Conservation (phyloP, 2,888 invertebrate species). For the Tetrapedia diversipes region DNA sequence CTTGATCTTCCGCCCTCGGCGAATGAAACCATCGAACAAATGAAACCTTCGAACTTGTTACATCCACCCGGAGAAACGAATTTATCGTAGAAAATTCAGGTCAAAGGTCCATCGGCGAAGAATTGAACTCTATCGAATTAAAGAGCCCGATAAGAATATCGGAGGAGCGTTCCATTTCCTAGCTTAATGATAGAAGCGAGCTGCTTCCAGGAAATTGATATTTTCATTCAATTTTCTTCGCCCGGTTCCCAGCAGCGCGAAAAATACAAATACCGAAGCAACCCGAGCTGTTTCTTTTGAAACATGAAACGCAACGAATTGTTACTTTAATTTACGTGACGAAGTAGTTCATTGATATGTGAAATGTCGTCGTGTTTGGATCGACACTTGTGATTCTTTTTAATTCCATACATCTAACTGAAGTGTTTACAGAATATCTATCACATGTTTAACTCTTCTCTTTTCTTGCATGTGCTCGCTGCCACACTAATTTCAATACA, state of each 20-base stretch:
- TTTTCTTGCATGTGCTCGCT: no score
- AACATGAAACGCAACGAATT: not conserved
- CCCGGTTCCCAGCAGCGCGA: not conserved
- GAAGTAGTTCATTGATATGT: no score
- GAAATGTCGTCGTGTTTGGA: no score
- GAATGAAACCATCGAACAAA: conserved; percentile 44
- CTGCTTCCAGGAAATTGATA: conserved; percentile 40
- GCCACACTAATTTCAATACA: no score
- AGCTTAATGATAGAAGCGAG: conserved; percentile 34
- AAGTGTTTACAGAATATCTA: no score
- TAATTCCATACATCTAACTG: no score
- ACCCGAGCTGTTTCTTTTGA: not conserved
- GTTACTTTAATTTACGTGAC: not conserved
- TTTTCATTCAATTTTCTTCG: conserved; percentile 40
- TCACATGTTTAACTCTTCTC: no score
- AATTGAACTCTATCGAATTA: conserved; percentile 53
- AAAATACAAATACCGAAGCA: conserved; percentile 17
- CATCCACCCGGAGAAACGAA: conserved; percentile 26
- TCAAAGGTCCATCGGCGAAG: conserved; percentile 44
- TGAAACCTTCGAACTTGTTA: conserved; percentile 48
- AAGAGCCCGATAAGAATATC: conserved; percentile 47
- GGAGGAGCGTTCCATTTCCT: conserved; percentile 1
- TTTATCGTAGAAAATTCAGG: conserved; percentile 52
- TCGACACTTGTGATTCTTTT: no score
- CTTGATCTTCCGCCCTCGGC: not conserved